Base-by-base conservation (phyloP, 2,797 vertebrate species). In the Hippopotamyrus pictus region DNA sequence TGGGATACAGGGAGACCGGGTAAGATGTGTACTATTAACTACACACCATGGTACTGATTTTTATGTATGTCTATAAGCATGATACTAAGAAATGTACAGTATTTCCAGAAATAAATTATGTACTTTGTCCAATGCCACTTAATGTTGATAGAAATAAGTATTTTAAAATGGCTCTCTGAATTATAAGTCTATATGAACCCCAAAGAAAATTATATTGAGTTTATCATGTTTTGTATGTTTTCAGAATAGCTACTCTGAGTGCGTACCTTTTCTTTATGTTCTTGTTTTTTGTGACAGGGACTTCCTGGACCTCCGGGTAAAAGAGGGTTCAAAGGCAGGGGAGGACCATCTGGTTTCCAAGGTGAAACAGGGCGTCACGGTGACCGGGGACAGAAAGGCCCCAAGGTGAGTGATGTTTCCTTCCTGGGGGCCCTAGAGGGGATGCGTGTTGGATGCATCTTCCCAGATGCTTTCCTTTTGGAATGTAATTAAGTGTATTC, bases 1-100 rank as follows among this genome's bases (percentile, higher is more conserved):
- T 0, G 96, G 96, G n/a, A 92, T 94, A 3, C 94, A 84, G 0
- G 96, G 96, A 91, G 95, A 95, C 88, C 82, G 85, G 87, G 96
- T 96, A 65, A 93, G 95, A 48, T 91, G 59, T 8, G n/a, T 79
- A 14, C 6, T 79, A 9, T 37, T 84, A 11, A 14, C 37, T 53
- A 44, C 37, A 89, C 17, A 54, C 2, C 1, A 11, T 51, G 19
- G 12, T 62, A 33, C 57, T 22, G 12, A 84, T 33, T 48, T 50
- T 76, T 6, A 44, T 41, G 29, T 69, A 14, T 44, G 17, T 44
- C 37, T 79, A 17, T 79, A 2, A 79, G 33, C 14, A 14, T 33
- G 25, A 86, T 3, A 51, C 12, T 33, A 19, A 79, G 41, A 79
- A 41, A 41, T 41, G 41, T 41, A n/a, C n/a, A n/a, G n/a, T n/a